Base-by-base conservation (phyloP, 2,888 invertebrate genomes). In the Leptinotarsa juncta region DNA sequence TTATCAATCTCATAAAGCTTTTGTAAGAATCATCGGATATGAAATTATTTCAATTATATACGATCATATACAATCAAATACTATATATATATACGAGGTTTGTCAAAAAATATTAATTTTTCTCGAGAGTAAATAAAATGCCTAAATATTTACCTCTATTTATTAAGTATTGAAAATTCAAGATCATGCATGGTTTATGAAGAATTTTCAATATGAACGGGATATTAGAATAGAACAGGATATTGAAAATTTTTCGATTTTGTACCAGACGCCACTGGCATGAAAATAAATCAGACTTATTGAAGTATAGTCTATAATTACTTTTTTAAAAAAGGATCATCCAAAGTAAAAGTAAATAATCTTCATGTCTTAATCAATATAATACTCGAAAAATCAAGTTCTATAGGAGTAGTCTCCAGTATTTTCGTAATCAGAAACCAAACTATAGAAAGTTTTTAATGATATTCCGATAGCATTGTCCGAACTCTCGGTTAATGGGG, bases 381-480 rank as follows among this genome's bases (percentile, higher is more conserved):
- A 18, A 7, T 57, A 57, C 57, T n/a, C 51, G 3, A 51, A 51
- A n/a, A 15, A 51, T 15, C 16, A 51, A 12, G 7, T 14, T 51
- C 15, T 16, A 50, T 51, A 15, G n/a, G n/a, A 51, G 51, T 51
- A 16, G 51, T 4, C n/a, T 57, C 57, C 12, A 57, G 20, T 23
- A 57, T 57, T 57, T 20, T 57, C 1, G 7, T 57, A 57, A 18
- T 57, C 57, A 57, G 57, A 57, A 57, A 57, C 57, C 4, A 23
- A 67, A 67, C 14, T 26, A 69, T 72, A 75, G 75, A 75, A 75
- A 75, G 75, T 71, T 75, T 53, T 50, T 53, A 67, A 53, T 67
- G 51, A 32, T 53, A 67, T 57, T 57, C 57, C 57, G 57, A 20
- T 57, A 57, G 57, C 18, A 20, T 57, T 18, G 57, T 57, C 57